A percentile compares a stretch with the other conserved stretches of the same genome.
Evolutionary conservation across 2,797 vertebrate genomes (phyloP).

Genomic region (Typhlichthys subterraneus): DNA sequence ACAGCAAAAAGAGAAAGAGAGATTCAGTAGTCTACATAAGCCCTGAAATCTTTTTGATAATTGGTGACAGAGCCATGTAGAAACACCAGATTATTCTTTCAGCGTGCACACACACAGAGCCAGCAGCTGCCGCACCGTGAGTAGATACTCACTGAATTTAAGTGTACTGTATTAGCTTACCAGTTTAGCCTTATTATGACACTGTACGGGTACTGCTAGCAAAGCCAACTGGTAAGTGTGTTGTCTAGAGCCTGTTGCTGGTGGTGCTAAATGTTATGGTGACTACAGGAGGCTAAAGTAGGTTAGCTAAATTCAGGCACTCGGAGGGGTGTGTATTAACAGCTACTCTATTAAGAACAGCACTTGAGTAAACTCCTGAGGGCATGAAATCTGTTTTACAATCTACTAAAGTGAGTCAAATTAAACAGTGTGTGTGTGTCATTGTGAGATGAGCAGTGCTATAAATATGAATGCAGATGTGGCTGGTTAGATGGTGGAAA

Average conservation of each 20-base stretch:
- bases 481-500: conserved; percentile 42
- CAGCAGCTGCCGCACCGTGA: too few relatives aligned
- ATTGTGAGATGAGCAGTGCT: conserved; percentile 42
- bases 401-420: too few relatives aligned
- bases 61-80: too few relatives aligned
- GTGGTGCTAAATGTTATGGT: too few relatives aligned
- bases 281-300: too few relatives aligned
- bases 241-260: too few relatives aligned
- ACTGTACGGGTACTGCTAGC: neutral
- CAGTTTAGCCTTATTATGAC: neutral
- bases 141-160: too few relatives aligned
- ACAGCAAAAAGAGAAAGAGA: neutral
- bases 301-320: neutral
- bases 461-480: conserved; percentile 60
- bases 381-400: neutral
- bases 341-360: neutral
- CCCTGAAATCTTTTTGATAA: conserved; percentile 1
- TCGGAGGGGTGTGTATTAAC: neutral
- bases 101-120: too few relatives aligned
- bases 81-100: too few relatives aligned
- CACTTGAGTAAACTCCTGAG: neutral
- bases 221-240: too few relatives aligned
- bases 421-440: neutral
- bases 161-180: too few relatives aligned
- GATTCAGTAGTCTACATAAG: conserved; percentile 13